These are phyloP conservation scores for Agriopis aurantiaria DNA, from an alignment of 2,888 invertebrate genomes.

Conservation along the genomic window DNA sequence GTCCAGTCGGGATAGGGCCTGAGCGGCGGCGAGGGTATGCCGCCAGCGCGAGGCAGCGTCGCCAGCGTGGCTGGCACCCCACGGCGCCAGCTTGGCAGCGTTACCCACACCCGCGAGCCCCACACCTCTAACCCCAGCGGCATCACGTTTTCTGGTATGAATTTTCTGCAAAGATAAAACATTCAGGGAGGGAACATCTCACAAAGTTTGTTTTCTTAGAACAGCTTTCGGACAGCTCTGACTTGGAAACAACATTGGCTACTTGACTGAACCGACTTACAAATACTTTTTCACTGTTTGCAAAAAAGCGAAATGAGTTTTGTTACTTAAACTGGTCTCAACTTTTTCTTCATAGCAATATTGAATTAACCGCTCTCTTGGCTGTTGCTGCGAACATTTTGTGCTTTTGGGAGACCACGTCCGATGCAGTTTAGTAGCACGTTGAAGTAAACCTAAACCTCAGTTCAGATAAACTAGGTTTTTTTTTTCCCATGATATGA, in stretches of 20 bases:
- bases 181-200: neutral
- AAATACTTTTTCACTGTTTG: too few relatives aligned
- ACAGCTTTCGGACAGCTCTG: neutral
- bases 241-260: too few relatives aligned
- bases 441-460: neutral
- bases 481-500: too few relatives aligned
- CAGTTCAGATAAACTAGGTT: too few relatives aligned
- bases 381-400: neutral
- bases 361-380: neutral
- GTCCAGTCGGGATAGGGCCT: conserved; percentile 92
- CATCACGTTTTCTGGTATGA: conserved; percentile 90
- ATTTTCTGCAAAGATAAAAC: conserved; percentile 74
- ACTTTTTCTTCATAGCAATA: neutral
- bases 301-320: too few relatives aligned
- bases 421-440: neutral
- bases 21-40: conserved; percentile 86
- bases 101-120: conserved; percentile 90
- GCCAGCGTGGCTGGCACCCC: conserved; percentile 92
- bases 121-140: conserved; percentile 91
- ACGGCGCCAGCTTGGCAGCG: conserved; percentile 91
- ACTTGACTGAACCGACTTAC: too few relatives aligned
- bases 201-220: neutral
- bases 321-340: neutral
- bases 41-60: conserved; percentile 87
- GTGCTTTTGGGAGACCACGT: neutral